Evolutionary conservation across 64 coral and sea anemone species (phyloP).

Genomic region (Montipora cactus): DNA sequence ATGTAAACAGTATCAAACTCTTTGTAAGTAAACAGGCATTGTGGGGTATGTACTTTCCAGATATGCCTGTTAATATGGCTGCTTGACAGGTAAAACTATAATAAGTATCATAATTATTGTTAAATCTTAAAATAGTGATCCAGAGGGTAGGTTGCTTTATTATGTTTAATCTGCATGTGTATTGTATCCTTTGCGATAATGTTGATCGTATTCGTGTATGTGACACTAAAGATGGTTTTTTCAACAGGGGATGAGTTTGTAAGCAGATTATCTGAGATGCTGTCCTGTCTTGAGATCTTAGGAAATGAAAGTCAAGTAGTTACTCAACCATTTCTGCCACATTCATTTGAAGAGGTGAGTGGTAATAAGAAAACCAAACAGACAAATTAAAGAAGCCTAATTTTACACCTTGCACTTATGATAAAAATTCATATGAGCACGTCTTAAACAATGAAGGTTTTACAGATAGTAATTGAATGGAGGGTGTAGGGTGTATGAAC

Average conservation of each 20-base stretch:
- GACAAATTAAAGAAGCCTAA: neutral
- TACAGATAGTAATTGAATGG: neutral
- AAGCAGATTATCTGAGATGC: neutral
- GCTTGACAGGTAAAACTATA: neutral
- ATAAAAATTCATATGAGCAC: neutral
- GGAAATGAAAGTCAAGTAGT: neutral
- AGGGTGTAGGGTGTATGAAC: neutral
- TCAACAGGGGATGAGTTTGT: neutral
- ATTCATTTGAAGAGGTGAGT: conserved; percentile 1
- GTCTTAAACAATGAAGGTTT: neutral
- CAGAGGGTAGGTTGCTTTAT: no score
- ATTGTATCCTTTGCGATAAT: neutral
- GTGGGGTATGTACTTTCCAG: neutral
- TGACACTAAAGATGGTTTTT: neutral
- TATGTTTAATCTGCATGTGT: no score
- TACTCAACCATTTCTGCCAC: neutral
- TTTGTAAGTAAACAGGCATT: neutral
- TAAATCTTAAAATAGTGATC: no score
- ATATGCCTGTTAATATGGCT: neutral
- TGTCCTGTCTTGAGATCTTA: neutral
- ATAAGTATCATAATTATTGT: no score
- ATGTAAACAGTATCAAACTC: neutral
- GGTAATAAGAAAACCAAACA: neutral
- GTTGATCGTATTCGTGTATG: neutral
- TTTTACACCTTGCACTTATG: neutral